These are phyloP conservation scores for Ramazzottius varieornatus DNA, from an alignment of 2,888 invertebrate species.

Conservation along the genomic window DNA sequence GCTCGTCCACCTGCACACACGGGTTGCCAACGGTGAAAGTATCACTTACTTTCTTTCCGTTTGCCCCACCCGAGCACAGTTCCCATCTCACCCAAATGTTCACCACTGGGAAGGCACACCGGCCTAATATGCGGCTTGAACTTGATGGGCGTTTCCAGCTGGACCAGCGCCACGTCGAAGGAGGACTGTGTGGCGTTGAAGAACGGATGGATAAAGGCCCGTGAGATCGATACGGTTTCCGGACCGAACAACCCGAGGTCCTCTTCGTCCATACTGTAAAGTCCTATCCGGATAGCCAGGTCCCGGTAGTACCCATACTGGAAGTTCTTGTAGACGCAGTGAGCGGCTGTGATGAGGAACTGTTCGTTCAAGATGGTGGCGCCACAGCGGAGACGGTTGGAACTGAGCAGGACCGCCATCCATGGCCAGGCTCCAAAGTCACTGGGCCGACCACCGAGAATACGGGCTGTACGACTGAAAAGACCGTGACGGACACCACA, in stretches of 20 bases:
- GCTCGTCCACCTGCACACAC: too few species aligned
- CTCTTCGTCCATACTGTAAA: background rate
- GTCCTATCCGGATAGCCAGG: background rate
- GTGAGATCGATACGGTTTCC: background rate
- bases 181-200: background rate
- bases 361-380: background rate
- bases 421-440: background rate
- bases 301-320: background rate
- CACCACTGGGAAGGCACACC: background rate
- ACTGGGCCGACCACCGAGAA: background rate
- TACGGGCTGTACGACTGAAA: background rate
- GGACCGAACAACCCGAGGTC: background rate
- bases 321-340: conserved; percentile 2
- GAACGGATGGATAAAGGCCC: background rate
- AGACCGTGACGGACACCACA: background rate
- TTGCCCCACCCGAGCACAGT: background rate
- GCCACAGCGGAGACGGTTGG: background rate
- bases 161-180: background rate
- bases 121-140: background rate
- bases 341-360: background rate
- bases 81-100: background rate
- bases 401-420: background rate
- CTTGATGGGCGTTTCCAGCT: background rate
- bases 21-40: too few species aligned
- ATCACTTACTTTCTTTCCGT: background rate